phyloP scores from a whole-genome alignment of 2,888 invertebrate species.

The Cryptophagus acutangulus region DNA sequence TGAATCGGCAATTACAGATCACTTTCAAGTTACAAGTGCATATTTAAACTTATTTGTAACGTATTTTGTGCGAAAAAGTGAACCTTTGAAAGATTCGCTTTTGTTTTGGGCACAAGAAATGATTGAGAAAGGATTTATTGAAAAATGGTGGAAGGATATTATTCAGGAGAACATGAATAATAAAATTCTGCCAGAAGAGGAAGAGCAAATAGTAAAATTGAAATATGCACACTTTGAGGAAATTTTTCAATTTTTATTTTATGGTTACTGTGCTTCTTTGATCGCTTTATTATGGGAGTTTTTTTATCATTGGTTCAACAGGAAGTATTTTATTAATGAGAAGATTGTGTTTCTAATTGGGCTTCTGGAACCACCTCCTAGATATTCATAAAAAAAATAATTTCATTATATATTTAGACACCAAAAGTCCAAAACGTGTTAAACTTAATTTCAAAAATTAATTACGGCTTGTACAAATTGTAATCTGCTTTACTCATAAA shows the following conservation, averaged over 20 bases:
- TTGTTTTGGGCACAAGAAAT: slow-evolving; percentile 26
- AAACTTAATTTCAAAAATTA: too few species aligned
- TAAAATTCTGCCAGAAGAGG: slow-evolving; percentile 8
- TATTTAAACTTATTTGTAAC: slow-evolving; percentile 20
- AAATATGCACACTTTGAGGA: slow-evolving; percentile 26
- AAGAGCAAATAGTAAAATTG: slow-evolving; percentile 14
- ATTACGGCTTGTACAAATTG: too few species aligned
- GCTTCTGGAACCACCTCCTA: slow-evolving; percentile 7
- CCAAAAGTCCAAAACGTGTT: too few species aligned
- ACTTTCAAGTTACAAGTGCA: not conserved
- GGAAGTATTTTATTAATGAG: slow-evolving; percentile 4
- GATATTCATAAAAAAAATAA: not conserved
- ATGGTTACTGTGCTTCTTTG: slow-evolving; percentile 18
- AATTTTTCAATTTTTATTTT: slow-evolving; percentile 20
- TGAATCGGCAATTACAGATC: slow-evolving; percentile 10
- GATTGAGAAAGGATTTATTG: slow-evolving; percentile 25
- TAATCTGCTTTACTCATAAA: too few species aligned
- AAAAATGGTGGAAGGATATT: slow-evolving; percentile 26
- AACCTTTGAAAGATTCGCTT: slow-evolving; percentile 19
- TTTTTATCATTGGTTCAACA: slow-evolving; percentile 14
- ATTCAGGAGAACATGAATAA: slow-evolving; percentile 12
- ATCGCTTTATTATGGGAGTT: slow-evolving; percentile 20
- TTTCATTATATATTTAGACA: too few species aligned
- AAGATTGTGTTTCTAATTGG: slow-evolving; percentile 9
- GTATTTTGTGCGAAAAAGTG: slow-evolving; percentile 22